Evolutionary conservation across 1,140 invertebrate genomes (phyloP).

Genomic region (Asobara japonica): DNA sequence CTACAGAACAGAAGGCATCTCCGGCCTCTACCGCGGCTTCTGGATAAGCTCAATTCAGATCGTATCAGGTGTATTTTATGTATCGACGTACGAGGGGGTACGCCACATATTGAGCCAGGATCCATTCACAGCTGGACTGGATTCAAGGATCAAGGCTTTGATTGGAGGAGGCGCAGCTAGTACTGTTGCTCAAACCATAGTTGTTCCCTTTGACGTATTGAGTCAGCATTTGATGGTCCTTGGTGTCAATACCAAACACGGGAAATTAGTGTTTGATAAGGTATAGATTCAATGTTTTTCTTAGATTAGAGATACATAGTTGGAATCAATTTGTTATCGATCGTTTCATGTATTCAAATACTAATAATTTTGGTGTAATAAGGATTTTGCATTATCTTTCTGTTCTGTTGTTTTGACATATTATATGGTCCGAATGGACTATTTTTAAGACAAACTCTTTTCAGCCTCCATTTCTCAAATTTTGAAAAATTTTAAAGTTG

Average conservation of each 20-base stretch:
- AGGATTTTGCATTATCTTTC: no score
- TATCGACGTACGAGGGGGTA: conserved; percentile 94
- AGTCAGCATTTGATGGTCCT: conserved; percentile 97
- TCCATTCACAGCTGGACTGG: conserved; percentile 63
- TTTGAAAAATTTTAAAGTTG: no score
- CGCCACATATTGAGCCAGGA: conserved; percentile 79
- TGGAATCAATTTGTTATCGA: not conserved
- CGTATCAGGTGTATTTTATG: conserved; percentile 91
- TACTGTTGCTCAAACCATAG: conserved; percentile 92
- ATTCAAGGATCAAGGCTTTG: conserved; percentile 75
- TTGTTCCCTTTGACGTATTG: conserved; percentile 95
- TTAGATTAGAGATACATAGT: no score
- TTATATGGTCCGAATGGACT: no score
- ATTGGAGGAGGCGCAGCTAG: conserved; percentile 90
- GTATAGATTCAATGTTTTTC: conserved; percentile 38
- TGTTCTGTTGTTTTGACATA: no score
- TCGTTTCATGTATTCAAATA: not conserved
- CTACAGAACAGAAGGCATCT: conserved; percentile 84
- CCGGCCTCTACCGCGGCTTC: conserved; percentile 94
- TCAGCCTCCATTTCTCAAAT: no score
- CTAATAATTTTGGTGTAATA: no score
- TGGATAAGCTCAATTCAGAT: conserved; percentile 91
- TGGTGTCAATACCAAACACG: conserved; percentile 73
- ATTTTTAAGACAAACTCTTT: no score
- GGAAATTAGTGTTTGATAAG: conserved; percentile 57